A percentile compares a stretch with the other conserved stretches of the same genome.
phyloP scores from a whole-genome alignment of 2,797 vertebrate species.

The Acanthurus tractus region DNA sequence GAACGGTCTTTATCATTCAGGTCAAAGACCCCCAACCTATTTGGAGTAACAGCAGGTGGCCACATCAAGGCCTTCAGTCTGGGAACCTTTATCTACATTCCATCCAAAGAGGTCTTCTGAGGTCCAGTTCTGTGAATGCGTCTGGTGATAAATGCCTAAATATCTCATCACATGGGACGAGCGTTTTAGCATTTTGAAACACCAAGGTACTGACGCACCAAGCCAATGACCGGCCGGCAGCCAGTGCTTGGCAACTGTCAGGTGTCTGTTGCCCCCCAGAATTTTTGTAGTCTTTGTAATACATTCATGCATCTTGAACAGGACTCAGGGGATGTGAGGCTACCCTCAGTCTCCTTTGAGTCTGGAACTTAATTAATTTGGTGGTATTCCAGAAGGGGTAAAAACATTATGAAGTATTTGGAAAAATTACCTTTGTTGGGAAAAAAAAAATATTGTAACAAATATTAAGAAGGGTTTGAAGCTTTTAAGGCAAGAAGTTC shows the following conservation, averaged over 20 bases:
- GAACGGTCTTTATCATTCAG: constrained; percentile 34
- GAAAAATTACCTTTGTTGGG: neutral
- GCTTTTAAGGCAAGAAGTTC: neutral
- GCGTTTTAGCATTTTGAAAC: no score
- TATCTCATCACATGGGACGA: neutral
- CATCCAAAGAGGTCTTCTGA: constrained; percentile 6
- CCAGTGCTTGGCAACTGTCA: no score
- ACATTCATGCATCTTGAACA: no score
- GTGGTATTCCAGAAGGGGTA: neutral
- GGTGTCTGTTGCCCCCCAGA: no score
- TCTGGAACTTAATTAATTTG: neutral
- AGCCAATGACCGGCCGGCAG: no score
- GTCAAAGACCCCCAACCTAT: constrained; percentile 35
- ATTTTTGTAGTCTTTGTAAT: no score
- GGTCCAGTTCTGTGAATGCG: constrained; percentile 20
- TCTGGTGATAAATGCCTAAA: neutral
- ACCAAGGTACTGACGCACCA: no score
- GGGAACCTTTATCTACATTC: constrained; percentile 13
- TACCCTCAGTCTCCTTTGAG: no score
- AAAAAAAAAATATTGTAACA: neutral
- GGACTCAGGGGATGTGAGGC: no score
- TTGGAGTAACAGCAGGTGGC: constrained; percentile 39
- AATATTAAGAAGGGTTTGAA: neutral
- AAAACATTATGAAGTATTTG: neutral
- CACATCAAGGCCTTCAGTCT: constrained; percentile 12